A percentile compares a stretch with the other conserved stretches of the same genome.
Evolutionary conservation across 2,797 vertebrate genomes (phyloP).

Genomic region (Pelochelys cantorii): DNA sequence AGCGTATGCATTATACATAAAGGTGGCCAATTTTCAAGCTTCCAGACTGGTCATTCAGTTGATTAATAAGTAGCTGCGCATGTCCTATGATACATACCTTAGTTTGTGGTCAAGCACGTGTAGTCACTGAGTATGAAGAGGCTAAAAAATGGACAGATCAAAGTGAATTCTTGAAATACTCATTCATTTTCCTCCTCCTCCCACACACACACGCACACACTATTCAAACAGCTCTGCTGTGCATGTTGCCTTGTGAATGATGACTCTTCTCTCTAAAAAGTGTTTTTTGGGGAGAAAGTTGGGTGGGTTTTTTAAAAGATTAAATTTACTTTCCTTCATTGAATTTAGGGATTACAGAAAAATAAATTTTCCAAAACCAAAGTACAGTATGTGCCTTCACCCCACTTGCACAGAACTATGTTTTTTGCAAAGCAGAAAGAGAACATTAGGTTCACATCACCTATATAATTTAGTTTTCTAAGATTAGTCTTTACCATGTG

Average conservation of each 20-base stretch:
- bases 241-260: neutral
- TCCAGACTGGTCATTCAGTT: neutral
- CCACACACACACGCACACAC: neutral
- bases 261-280: neutral
- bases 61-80: neutral
- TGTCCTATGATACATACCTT: neutral
- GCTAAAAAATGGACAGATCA: neutral
- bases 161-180: neutral
- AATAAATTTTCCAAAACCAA: neutral
- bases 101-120: neutral
- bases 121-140: neutral
- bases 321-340: neutral
- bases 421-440: slow-evolving; percentile 31
- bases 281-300: neutral
- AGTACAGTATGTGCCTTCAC: neutral
- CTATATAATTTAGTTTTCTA: slow-evolving; percentile 29
- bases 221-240: neutral
- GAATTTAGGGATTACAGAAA: neutral
- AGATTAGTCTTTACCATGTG: slow-evolving; percentile 1
- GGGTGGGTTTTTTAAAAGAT: neutral
- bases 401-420: neutral
- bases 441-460: neutral
- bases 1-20: neutral
- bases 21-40: neutral
- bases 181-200: neutral